Percentiles rank a stretch among this genome's conserved stretches.
These are phyloP conservation scores for Glareola pratincola DNA, from an alignment of 2,113 vertebrate genomes.

Conservation along the genomic window DNA sequence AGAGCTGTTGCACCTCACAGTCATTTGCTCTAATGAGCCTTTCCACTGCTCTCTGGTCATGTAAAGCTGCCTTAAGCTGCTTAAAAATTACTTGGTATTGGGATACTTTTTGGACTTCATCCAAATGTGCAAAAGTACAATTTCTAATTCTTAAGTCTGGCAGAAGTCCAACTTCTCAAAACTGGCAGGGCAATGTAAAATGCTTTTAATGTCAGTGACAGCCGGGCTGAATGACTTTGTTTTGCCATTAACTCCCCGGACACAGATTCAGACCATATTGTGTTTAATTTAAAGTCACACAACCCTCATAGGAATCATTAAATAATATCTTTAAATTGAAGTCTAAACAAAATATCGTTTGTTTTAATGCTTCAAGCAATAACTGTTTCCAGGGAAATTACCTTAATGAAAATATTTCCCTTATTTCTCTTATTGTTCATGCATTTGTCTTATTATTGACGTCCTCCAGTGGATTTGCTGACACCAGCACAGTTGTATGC, in stretches of 20 bases:
- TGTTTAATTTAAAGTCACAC: slow-evolving; percentile 1
- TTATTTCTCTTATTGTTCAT: background rate
- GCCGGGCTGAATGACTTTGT: background rate
- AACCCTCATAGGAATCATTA: background rate
- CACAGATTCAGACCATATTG: background rate
- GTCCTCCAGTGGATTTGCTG: background rate
- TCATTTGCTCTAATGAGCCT: background rate
- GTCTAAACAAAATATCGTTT: background rate
- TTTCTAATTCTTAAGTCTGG: background rate
- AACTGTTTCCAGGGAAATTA: background rate
- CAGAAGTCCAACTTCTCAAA: background rate
- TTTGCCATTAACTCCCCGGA: background rate
- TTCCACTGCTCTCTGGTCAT: background rate
- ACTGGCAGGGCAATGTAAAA: background rate
- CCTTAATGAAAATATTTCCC: background rate
- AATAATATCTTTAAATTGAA: background rate
- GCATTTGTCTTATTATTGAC: background rate
- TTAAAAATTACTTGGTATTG: background rate
- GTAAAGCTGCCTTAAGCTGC: background rate
- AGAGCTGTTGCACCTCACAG: background rate
- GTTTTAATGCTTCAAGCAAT: background rate
- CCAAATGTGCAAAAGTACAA: background rate
- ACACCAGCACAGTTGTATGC: background rate
- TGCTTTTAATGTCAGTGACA: background rate
- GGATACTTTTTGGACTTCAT: background rate